Evolutionary conservation across 1,140 invertebrate species (phyloP).

Genomic region (Drosophila funebris): DNA sequence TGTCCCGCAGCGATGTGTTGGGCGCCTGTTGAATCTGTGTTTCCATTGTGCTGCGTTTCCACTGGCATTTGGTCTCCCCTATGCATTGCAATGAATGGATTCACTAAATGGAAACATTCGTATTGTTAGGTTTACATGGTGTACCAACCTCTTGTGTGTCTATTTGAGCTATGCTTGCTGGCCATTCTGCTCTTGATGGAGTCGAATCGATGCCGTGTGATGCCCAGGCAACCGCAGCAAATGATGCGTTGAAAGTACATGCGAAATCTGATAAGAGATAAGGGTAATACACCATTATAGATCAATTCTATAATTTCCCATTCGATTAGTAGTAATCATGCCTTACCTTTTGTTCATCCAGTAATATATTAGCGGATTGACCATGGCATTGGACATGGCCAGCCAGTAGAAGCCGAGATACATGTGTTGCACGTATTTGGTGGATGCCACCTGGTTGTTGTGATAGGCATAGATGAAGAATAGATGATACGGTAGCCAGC

Average conservation of each 20-base stretch:
- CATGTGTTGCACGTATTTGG: slow-evolving; percentile 91
- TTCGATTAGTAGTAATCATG: too few species aligned
- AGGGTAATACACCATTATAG: background rate
- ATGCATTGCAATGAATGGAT: slow-evolving; percentile 23
- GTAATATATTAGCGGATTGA: slow-evolving; percentile 96
- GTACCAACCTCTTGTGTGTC: slow-evolving; percentile 64
- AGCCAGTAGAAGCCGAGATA: slow-evolving; percentile 95
- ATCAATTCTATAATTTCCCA: background rate
- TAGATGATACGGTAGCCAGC: slow-evolving; percentile 95
- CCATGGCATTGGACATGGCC: slow-evolving; percentile 96
- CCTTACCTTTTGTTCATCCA: slow-evolving; percentile 93
- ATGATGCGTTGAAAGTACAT: slow-evolving; percentile 85
- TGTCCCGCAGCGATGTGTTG: slow-evolving; percentile 51
- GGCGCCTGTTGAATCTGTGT: slow-evolving; percentile 77
- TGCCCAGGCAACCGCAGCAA: slow-evolving; percentile 83
- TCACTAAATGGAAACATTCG: background rate
- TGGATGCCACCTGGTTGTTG: slow-evolving; percentile 88
- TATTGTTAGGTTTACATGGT: background rate
- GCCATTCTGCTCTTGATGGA: slow-evolving; percentile 63
- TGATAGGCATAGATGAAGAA: slow-evolving; percentile 94
- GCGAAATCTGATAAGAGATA: slow-evolving; percentile 85
- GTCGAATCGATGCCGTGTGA: slow-evolving; percentile 54
- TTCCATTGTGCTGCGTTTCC: slow-evolving; percentile 82
- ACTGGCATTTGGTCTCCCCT: slow-evolving; percentile 73
- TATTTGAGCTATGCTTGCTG: slow-evolving; percentile 72